These are phyloP conservation scores for Gallinago stenura DNA, from an alignment of 2,797 vertebrate species.

Conservation along the genomic window DNA sequence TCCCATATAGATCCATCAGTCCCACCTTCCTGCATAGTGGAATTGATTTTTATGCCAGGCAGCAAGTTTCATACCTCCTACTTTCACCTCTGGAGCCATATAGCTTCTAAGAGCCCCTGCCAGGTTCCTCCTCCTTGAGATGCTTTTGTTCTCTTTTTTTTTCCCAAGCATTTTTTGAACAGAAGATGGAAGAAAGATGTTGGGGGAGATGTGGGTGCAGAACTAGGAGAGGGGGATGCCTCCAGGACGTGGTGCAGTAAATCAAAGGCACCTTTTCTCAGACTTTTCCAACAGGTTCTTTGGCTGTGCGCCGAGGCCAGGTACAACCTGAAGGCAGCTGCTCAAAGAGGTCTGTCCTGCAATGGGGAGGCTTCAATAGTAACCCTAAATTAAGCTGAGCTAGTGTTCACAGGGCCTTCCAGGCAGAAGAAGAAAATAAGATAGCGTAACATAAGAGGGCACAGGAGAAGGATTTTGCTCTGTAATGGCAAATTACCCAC, in stretches of 20 bases:
- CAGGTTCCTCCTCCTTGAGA: neutral
- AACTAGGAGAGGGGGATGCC: neutral
- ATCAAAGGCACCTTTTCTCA: neutral
- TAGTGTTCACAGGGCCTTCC: neutral
- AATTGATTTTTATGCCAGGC: neutral
- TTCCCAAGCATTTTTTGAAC: neutral
- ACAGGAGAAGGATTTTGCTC: constrained; percentile 55
- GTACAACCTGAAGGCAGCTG: neutral
- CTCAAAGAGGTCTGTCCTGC: neutral
- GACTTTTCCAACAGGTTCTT: neutral
- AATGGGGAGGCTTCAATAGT: neutral
- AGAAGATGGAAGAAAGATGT: neutral
- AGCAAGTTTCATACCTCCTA: neutral
- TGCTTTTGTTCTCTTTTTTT: neutral
- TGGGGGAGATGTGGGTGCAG: fast-evolving
- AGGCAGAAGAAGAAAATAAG: constrained; percentile 8
- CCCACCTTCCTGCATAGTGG: neutral
- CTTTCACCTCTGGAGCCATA: neutral
- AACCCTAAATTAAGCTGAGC: neutral
- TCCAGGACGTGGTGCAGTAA: fast-evolving
- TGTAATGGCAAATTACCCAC: constrained; percentile 79
- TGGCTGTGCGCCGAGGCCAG: neutral
- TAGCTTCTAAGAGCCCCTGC: neutral
- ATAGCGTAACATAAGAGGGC: neutral
- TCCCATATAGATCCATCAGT: fast-evolving